Percentiles rank a stretch among this genome's conserved stretches.
Conservation (phyloP, 2,888 invertebrate genomes). For the Drosophila pegasa region DNA sequence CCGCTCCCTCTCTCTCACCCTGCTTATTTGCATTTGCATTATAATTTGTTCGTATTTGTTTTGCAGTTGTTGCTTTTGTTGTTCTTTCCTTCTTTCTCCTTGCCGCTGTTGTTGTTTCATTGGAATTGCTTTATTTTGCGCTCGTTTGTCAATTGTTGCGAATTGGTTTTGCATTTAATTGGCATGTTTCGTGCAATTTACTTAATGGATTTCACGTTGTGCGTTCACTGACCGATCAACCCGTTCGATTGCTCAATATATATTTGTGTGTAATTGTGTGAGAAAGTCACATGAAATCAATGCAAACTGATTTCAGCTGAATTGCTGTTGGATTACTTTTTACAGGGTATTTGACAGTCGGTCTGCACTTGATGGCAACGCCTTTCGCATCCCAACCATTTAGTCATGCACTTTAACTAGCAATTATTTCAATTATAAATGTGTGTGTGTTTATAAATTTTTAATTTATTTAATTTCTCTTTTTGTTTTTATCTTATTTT, state of each 20-base stretch:
- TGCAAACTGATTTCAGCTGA: background rate
- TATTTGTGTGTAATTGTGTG: background rate
- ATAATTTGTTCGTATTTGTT: slow-evolving; percentile 42
- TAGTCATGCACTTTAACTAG: slow-evolving; percentile 1
- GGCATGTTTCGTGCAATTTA: slow-evolving; percentile 64
- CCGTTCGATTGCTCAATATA: slow-evolving; percentile 3
- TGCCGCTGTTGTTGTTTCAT: slow-evolving; percentile 22
- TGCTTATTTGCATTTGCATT: slow-evolving; percentile 42
- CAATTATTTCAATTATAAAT: slow-evolving; percentile 1
- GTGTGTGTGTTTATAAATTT: background rate
- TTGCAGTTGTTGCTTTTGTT: slow-evolving; percentile 28
- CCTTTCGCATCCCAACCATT: background rate
- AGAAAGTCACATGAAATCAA: slow-evolving; percentile 4
- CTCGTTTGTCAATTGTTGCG: slow-evolving; percentile 53
- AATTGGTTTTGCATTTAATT: slow-evolving; percentile 60
- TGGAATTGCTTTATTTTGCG: slow-evolving; percentile 50
- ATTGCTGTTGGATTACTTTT: background rate
- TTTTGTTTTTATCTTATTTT: background rate
- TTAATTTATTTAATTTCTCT: background rate
- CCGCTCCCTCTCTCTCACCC: background rate
- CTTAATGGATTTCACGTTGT: slow-evolving; percentile 60
- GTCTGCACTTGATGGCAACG: background rate
- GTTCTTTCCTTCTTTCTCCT: slow-evolving; percentile 15
- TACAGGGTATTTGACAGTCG: background rate
- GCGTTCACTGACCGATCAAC: slow-evolving; percentile 69